phyloP scores from a whole-genome alignment of 2,797 vertebrate species.

The Anableps anableps region DNA sequence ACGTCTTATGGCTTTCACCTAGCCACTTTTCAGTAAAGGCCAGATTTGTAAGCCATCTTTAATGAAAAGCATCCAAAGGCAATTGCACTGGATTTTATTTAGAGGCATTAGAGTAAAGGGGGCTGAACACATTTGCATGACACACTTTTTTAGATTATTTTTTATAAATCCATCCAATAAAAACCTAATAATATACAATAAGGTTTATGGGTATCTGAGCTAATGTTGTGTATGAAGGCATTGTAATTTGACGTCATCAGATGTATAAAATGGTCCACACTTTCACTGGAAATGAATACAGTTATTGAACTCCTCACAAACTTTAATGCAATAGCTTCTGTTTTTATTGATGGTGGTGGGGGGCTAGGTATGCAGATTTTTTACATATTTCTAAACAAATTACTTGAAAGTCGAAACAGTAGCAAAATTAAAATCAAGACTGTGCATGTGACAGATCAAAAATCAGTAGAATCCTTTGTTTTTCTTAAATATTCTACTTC shows the following conservation, averaged over 20 bases:
- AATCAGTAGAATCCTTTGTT: not conserved
- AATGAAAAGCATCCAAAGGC: not conserved
- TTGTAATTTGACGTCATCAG: not conserved
- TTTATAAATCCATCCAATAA: not conserved
- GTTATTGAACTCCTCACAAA: not conserved
- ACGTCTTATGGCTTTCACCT: not conserved
- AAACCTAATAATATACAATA: not conserved
- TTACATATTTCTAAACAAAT: not conserved
- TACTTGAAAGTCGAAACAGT: not conserved
- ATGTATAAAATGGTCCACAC: not conserved
- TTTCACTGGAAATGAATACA: not conserved
- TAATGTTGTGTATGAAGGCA: not conserved
- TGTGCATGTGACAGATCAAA: not conserved
- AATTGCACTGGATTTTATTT: not conserved
- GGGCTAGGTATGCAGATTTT: not conserved
- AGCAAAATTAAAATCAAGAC: not conserved
- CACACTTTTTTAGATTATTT: not conserved
- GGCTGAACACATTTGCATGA: not conserved
- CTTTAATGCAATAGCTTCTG: not conserved
- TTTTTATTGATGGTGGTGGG: not conserved
- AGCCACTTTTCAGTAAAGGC: not conserved
- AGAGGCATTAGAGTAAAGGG: not conserved
- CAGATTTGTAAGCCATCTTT: not conserved
- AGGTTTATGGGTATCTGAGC: not conserved
- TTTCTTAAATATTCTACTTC: slow-evolving; percentile 17